phyloP scores from a whole-genome alignment of 1,140 invertebrate genomes.

The Pseudomyrmex gracilis region DNA sequence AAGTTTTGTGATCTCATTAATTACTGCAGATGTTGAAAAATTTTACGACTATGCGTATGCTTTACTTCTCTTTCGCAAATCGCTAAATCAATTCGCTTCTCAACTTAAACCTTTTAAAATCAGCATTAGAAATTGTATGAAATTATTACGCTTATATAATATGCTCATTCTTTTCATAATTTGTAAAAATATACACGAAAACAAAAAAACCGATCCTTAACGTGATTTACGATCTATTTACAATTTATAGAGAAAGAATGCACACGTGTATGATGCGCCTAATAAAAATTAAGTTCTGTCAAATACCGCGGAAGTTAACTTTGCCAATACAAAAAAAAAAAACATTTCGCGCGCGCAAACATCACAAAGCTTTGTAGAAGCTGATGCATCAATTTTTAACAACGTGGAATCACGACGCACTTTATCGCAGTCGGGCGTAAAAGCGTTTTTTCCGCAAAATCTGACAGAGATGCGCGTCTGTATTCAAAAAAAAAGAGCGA shows the following conservation, averaged over 20 bases:
- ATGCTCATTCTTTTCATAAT: too few species aligned
- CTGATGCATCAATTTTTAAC: conserved; percentile 55
- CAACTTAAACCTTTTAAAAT: too few species aligned
- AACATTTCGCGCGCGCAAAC: conserved; percentile 32
- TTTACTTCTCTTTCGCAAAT: too few species aligned
- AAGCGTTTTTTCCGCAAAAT: conserved; percentile 55
- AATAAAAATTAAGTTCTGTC: conserved; percentile 7
- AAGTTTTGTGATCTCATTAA: too few species aligned
- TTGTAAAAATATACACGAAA: too few species aligned
- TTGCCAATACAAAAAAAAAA: not conserved
- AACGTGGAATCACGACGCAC: conserved; percentile 49
- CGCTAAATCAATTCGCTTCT: too few species aligned
- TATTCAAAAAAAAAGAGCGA: not conserved
- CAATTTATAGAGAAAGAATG: not conserved
- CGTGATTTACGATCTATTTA: not conserved
- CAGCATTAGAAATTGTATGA: too few species aligned
- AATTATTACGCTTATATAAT: too few species aligned
- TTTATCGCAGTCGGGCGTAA: conserved; percentile 39
- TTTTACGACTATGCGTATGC: too few species aligned
- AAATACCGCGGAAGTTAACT: not conserved
- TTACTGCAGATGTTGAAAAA: too few species aligned
- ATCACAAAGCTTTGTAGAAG: conserved; percentile 25
- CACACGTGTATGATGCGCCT: not conserved
- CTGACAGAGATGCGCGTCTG: conserved; percentile 18
- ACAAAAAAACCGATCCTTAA: too few species aligned